Conservation (phyloP, 2,113 vertebrate species). For the Semicossyphus pulcher region DNA sequence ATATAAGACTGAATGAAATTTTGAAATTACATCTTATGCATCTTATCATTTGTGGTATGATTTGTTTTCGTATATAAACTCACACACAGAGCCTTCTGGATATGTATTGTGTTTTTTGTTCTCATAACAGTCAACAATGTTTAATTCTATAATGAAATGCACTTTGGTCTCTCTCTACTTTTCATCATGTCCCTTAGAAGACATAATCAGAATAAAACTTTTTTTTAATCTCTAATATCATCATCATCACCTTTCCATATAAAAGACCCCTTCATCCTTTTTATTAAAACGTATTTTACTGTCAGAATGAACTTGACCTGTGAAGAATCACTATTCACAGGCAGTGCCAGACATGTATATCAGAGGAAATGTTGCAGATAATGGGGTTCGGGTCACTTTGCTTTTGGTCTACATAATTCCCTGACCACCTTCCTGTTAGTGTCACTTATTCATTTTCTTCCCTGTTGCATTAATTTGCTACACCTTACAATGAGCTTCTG, state of each 20-base stretch:
- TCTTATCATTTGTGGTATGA: too few relatives aligned
- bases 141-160: not conserved
- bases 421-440: conserved; percentile 3
- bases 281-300: not conserved
- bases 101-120: too few relatives aligned
- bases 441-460: not conserved
- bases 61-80: too few relatives aligned
- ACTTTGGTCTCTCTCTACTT: not conserved
- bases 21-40: too few relatives aligned
- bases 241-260: not conserved
- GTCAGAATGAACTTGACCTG: not conserved
- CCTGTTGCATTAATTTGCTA: not conserved
- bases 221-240: too few relatives aligned
- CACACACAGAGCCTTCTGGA: too few relatives aligned
- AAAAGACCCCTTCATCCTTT: not conserved
- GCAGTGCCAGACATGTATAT: conserved; percentile 4
- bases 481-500: not conserved
- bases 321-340: conserved; percentile 9
- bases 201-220: too few relatives aligned
- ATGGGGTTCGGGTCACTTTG: not conserved
- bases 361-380: not conserved
- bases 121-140: not conserved
- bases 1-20: not conserved
- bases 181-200: too few relatives aligned
- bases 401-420: not conserved